Evolutionary conservation across 2,888 invertebrate species (phyloP).

Genomic region (Gibbula magus): DNA sequence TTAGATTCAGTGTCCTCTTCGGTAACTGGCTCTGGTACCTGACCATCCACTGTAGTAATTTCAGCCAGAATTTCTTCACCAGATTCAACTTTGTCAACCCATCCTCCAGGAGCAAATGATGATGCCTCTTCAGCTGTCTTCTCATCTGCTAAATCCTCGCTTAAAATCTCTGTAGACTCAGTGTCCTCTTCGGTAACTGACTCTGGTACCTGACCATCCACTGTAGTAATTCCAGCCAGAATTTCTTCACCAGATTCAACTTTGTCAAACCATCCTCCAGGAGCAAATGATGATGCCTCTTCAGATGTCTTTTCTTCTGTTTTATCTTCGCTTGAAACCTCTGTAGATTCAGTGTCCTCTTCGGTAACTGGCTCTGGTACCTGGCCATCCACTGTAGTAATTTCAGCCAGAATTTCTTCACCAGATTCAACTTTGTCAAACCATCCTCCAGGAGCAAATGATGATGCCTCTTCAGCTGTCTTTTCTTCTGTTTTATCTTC

Average conservation of each 20-base stretch:
- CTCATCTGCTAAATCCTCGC: background rate
- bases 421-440: too few species aligned
- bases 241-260: too few species aligned
- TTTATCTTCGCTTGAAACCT: background rate
- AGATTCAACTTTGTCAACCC: slow-evolving; percentile 1
- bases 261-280: too few species aligned
- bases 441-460: too few species aligned
- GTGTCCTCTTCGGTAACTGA: background rate
- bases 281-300: too few species aligned
- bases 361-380: too few species aligned
- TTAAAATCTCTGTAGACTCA: background rate
- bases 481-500: too few species aligned
- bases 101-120: background rate
- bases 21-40: background rate
- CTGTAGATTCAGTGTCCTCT: background rate
- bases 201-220: background rate
- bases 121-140: background rate
- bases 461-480: too few species aligned
- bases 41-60: background rate
- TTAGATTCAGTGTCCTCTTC: background rate
- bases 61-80: background rate
- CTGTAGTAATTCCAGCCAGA: too few species aligned
- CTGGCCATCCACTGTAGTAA: too few species aligned
- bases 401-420: too few species aligned
- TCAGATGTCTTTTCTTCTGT: background rate